Percentiles rank a stretch among this genome's conserved stretches.
These are phyloP conservation scores for Nannospalax galili DNA, from an alignment of 2,113 vertebrate species.

Conservation along the genomic window DNA sequence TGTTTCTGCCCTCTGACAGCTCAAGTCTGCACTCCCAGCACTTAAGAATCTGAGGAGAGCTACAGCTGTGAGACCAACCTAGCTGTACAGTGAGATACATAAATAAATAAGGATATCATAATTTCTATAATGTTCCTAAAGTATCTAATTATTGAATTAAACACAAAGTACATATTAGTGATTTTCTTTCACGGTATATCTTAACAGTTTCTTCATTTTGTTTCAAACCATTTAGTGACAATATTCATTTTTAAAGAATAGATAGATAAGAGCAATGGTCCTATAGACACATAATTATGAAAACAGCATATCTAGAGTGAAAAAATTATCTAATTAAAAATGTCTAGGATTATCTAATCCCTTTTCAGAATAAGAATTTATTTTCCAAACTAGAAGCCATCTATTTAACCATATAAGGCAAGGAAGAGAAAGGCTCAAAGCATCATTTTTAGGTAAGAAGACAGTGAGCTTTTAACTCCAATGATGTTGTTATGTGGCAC, in stretches of 20 bases:
- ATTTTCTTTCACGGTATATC: neutral
- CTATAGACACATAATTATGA: neutral
- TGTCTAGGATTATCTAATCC: neutral
- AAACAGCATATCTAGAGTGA: neutral
- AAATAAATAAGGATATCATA: neutral
- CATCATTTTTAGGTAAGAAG: neutral
- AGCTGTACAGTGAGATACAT: neutral
- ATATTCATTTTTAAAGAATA: neutral
- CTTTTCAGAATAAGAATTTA: neutral
- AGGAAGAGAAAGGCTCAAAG: neutral
- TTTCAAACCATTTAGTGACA: neutral
- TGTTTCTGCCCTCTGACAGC: neutral
- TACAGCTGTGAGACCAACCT: neutral
- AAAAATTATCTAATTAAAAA: neutral
- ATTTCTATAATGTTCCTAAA: neutral
- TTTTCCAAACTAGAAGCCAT: slow-evolving; percentile 17
- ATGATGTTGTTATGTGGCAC: neutral
- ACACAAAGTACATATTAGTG: neutral
- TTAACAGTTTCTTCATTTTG: neutral
- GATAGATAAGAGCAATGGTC: neutral
- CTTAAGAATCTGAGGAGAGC: neutral
- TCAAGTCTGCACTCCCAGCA: neutral
- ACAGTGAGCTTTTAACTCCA: neutral
- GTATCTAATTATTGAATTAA: neutral
- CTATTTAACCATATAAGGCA: neutral